These are phyloP conservation scores for Megastigmus dorsalis DNA, from an alignment of 2,888 invertebrate genomes.

Conservation along the genomic window DNA sequence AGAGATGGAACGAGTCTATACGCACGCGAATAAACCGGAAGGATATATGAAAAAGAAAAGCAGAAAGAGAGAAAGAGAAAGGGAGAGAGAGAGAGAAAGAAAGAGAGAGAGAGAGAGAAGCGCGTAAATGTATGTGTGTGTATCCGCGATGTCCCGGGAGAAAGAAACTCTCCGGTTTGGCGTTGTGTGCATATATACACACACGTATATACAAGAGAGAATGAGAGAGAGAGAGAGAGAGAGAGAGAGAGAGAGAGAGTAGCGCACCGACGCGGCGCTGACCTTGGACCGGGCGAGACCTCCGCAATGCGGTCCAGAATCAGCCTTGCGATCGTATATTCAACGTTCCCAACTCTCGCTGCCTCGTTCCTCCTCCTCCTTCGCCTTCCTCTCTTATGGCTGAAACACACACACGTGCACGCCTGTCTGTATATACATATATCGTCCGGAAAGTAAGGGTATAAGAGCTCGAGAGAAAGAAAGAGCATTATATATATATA, in stretches of 20 bases:
- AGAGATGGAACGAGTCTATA: too few relatives aligned
- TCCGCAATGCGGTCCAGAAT: constrained; percentile 56
- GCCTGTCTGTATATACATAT: not conserved
- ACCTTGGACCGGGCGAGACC: constrained; percentile 51
- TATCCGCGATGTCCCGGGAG: not conserved
- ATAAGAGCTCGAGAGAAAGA: too few relatives aligned
- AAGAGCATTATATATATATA: not conserved
- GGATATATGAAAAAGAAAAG: too few relatives aligned
- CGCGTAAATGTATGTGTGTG: not conserved
- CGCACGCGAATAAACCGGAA: too few relatives aligned
- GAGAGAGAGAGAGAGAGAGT: too few relatives aligned
- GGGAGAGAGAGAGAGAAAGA: constrained; percentile 21
- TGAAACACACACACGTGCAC: not conserved
- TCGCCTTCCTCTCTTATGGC: not conserved
- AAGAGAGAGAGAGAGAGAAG: not conserved
- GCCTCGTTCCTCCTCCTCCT: not conserved
- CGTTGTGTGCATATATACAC: too few relatives aligned
- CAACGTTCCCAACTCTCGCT: constrained; percentile 17
- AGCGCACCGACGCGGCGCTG: not conserved
- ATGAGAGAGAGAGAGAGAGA: too few relatives aligned
- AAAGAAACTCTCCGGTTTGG: constrained; percentile 7
- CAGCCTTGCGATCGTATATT: constrained; percentile 53
- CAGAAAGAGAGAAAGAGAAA: too few relatives aligned
- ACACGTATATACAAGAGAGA: too few relatives aligned
- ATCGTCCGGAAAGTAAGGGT: too few relatives aligned